Conservation (phyloP, 2,113 vertebrate genomes). For the Toxostoma redivivum region DNA sequence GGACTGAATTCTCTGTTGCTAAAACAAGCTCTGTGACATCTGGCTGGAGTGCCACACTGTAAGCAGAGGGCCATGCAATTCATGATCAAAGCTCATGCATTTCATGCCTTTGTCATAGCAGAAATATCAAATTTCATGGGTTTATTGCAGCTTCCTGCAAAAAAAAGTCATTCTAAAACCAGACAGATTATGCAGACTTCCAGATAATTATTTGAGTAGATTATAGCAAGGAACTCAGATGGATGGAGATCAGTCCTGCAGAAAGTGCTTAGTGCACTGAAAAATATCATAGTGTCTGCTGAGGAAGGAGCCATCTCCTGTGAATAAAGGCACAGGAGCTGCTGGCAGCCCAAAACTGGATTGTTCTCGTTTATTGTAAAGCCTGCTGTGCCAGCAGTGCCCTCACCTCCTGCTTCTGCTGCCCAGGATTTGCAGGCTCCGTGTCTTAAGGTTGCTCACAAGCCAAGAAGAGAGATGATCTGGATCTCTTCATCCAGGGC, state of each 20-base stretch:
- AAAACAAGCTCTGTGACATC: conserved; percentile 9
- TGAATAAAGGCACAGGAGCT: background rate
- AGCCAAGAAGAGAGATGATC: background rate
- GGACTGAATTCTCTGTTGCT: background rate
- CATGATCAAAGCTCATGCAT: conserved; percentile 55
- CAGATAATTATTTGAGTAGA: conserved; percentile 24
- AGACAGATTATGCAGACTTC: conserved; percentile 40
- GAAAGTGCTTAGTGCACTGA: background rate
- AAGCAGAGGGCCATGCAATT: conserved; percentile 10
- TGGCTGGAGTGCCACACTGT: background rate
- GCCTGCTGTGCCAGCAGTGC: background rate
- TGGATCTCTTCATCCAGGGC: background rate
- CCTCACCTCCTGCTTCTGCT: background rate
- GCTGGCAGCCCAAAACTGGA: background rate
- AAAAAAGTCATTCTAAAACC: background rate
- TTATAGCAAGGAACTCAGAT: background rate
- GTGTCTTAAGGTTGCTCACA: background rate
- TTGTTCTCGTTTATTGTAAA: background rate
- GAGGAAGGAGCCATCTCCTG: background rate
- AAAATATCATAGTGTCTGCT: background rate
- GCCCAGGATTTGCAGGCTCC: background rate
- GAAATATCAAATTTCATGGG: conserved; percentile 55
- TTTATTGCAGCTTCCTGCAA: background rate
- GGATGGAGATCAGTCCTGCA: background rate
- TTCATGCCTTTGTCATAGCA: conserved; percentile 59